Percentiles rank a stretch among this genome's conserved stretches.
These are phyloP conservation scores for Holothuria scabra DNA, from an alignment of 53 echinoderm and acorn worm species.

Conservation along the genomic window DNA sequence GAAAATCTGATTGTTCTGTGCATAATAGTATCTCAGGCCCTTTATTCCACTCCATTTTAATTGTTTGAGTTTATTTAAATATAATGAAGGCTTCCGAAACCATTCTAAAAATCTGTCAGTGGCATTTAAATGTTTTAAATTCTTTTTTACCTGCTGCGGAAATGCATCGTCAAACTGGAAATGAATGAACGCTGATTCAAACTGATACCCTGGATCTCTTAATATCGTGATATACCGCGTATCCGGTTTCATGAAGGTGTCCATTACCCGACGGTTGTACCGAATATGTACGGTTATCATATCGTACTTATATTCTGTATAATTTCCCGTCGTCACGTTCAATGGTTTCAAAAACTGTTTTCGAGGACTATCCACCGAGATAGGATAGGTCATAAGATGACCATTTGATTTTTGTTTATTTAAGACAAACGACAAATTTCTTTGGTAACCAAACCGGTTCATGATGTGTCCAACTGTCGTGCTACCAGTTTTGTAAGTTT, in stretches of 20 bases:
- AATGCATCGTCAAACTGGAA: conserved; percentile 75
- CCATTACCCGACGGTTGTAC: conserved; percentile 68
- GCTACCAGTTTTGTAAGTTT: conserved; percentile 36
- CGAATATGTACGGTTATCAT: conserved; percentile 74
- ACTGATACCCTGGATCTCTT: conserved; percentile 70
- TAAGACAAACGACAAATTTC: conserved; percentile 67
- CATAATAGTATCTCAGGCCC: conserved; percentile 62
- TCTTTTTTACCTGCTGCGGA: conserved; percentile 17
- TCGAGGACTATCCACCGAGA: conserved; percentile 52
- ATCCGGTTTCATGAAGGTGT: conserved; percentile 70
- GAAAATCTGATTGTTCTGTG: conserved; percentile 80
- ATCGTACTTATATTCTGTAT: conserved; percentile 62
- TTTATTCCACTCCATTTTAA: conserved; percentile 47
- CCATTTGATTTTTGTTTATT: conserved; percentile 65
- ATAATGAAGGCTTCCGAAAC: conserved; percentile 56
- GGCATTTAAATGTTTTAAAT: background rate
- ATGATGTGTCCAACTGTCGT: conserved; percentile 72
- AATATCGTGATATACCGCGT: conserved; percentile 76
- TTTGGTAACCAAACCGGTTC: conserved; percentile 68
- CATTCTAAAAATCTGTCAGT: conserved; percentile 57
- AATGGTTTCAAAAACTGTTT: conserved; percentile 70
- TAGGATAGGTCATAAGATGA: conserved; percentile 55
- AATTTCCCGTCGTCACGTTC: conserved; percentile 32
- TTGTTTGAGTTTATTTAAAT: conserved; percentile 58
- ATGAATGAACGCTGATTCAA: conserved; percentile 77